Evolutionary conservation across 2,888 invertebrate genomes (phyloP), one percentile per base, ranked within the genome.

Genomic region (Monopis laevigella): DNA sequence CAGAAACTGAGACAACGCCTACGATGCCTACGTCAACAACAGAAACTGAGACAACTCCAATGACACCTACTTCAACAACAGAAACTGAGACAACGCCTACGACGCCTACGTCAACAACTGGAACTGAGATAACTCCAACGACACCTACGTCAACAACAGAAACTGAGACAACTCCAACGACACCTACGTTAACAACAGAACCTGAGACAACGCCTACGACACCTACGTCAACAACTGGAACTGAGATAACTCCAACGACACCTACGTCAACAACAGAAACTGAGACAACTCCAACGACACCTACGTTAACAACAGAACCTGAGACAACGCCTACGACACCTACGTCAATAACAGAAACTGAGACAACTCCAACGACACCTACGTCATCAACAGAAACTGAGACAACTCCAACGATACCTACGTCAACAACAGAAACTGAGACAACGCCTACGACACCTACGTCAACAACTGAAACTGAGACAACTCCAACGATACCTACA

Each of bases 31-130:
- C 40, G 5, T 41, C 46, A 26, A 17, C 41, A 2, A 39, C 40
- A 14, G 34, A 43, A 0, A 26, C 44, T n/a, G 26, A 27, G 27
- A 41, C 18, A 3, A 30, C 40, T 35, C 40, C 19, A 11, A 43
- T 41, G 12, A 32, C 43, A 26, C 32, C 24, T 21, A 21, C 42
- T 34, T 26, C 40, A 10, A 30, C 40, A 17, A 36, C 40, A 2
- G 44, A 27, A 4, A n/a, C n/a, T n/a, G n/a, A 39, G 3, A 39
- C 26, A 32, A 30, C 29, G 1, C 41, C 47, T 8, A 45, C 43
- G 2, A 40, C 45, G n/a, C 36, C 35, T 11, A 14, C 14, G 16
- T 13, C 7, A 13, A 35, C 41, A 10, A 18, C 11, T 5, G 26
- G n/a, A 11, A 28, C 10, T 19, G 10, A 16, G 28, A 19, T 19